phyloP scores from a whole-genome alignment of 35 echinoderm and acorn worm genomes.

The Amphiura filiformis region DNA sequence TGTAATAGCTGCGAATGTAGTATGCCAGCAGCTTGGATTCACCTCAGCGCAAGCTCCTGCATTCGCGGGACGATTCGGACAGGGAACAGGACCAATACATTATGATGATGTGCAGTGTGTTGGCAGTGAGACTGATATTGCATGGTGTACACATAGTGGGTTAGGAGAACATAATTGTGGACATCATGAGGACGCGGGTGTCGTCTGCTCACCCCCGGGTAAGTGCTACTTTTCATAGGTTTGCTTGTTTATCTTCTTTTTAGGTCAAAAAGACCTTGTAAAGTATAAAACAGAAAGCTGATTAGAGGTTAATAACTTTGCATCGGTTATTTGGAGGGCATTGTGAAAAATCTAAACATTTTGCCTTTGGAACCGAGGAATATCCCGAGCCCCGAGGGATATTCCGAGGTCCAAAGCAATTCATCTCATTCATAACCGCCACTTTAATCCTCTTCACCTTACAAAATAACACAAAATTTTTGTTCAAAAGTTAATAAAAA shows the following conservation, averaged over 20 bases:
- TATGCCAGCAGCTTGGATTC: constrained; percentile 41
- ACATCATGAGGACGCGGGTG: constrained; percentile 47
- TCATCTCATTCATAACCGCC: no score
- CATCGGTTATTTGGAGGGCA: no score
- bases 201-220: constrained; percentile 23
- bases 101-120: constrained; percentile 50
- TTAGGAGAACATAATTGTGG: constrained; percentile 55
- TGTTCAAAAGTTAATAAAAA: no score
- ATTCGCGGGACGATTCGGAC: constrained; percentile 35
- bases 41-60: background rate
- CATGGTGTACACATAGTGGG: constrained; percentile 32
- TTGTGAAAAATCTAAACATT: no score
- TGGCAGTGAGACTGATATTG: constrained; percentile 14
- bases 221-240: background rate
- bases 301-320: no score
- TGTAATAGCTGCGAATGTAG: background rate
- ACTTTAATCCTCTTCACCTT: no score
- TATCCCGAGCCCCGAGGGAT: no score
- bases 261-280: background rate
- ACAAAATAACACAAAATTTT: no score
- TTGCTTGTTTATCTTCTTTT: background rate
- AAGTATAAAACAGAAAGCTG: background rate
- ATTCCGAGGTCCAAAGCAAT: no score
- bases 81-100: constrained; percentile 34
- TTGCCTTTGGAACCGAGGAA: no score